phyloP scores from a whole-genome alignment of 2,113 vertebrate species.

The Arenaria interpres region DNA sequence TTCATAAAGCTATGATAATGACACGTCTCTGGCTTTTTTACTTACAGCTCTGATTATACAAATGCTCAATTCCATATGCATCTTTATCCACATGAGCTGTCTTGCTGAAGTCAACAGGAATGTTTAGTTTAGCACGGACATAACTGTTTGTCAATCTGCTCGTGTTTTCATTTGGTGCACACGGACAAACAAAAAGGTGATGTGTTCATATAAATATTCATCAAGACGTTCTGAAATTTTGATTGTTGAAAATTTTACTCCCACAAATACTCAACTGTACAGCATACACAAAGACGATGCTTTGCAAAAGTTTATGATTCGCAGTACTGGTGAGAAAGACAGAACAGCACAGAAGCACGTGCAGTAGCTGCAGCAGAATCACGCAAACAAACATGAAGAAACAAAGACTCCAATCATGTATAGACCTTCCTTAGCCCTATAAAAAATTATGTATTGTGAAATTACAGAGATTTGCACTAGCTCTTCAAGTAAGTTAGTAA shows the following conservation, averaged over 20 bases:
- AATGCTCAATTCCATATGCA: background rate
- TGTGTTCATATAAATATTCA: background rate
- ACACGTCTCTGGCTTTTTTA: background rate
- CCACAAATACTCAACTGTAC: background rate
- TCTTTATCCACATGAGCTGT: background rate
- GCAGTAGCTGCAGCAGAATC: background rate
- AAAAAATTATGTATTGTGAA: background rate
- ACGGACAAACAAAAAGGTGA: background rate
- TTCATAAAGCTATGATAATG: background rate
- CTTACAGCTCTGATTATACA: background rate
- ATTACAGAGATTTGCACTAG: background rate
- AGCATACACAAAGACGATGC: fast-evolving
- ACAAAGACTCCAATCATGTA: background rate
- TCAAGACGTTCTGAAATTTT: background rate
- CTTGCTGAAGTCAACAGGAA: background rate
- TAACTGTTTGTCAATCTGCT: background rate
- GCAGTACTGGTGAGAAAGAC: background rate
- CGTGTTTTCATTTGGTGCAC: background rate
- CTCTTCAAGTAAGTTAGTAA: background rate
- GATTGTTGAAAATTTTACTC: background rate
- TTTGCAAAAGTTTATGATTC: background rate
- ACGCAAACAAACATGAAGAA: background rate
- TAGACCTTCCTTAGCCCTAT: background rate
- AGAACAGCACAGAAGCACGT: background rate
- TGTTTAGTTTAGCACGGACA: background rate